Evolutionary conservation across 1,140 invertebrate genomes (phyloP).

Genomic region (Platyura marginata): DNA sequence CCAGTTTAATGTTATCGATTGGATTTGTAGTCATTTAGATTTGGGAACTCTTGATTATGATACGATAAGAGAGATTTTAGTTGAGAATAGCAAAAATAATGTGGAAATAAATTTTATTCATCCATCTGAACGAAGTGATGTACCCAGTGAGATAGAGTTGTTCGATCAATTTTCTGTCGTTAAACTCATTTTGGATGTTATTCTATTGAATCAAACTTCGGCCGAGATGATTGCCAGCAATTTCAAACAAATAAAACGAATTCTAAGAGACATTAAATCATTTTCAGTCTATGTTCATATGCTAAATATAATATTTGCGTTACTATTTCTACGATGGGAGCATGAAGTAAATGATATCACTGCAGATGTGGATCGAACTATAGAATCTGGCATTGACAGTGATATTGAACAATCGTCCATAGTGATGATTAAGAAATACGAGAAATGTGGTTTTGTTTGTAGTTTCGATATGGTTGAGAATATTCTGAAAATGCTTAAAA

Average conservation of each 20-base stretch:
- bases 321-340: slow-evolving; percentile 20
- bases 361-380: neutral
- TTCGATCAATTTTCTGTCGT: neutral
- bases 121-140: neutral
- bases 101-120: neutral
- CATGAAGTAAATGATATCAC: slow-evolving; percentile 5
- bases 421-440: slow-evolving; percentile 6
- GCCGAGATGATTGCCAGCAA: neutral
- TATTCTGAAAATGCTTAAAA: slow-evolving; percentile 16
- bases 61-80: neutral
- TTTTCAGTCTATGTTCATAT: neutral
- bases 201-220: neutral
- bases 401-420: slow-evolving; percentile 3
- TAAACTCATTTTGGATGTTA: neutral
- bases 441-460: slow-evolving; percentile 18
- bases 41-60: neutral
- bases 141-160: neutral
- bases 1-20: neutral
- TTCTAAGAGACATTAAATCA: neutral
- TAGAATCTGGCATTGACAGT: neutral
- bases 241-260: neutral
- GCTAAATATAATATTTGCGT: slow-evolving; percentile 15
- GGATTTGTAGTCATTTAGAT: neutral
- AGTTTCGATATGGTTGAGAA: slow-evolving; percentile 8
- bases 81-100: neutral